Conservation (phyloP, 92 coral and sea anemone genomes). For the Umimayanthus kanabou region DNA sequence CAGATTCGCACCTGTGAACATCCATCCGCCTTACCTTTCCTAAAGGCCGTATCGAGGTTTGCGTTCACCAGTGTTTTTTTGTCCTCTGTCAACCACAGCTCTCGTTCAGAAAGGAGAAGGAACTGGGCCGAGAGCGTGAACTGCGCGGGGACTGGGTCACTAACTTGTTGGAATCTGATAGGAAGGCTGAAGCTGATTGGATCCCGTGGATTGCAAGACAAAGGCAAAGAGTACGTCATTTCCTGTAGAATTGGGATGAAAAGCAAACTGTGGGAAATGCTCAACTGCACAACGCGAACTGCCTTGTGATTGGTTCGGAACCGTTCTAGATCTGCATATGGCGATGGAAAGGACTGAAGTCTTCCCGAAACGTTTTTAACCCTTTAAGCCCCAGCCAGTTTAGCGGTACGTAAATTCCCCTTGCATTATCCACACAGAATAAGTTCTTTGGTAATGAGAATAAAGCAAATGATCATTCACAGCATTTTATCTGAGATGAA, state of each 20-base stretch:
- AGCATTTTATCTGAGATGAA: too few species aligned
- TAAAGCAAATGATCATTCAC: too few species aligned
- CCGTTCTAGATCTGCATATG: too few species aligned
- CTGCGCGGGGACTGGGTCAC: conserved; percentile 95
- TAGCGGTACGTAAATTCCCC: too few species aligned
- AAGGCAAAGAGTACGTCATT: conserved; percentile 74
- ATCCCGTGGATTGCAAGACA: conserved; percentile 79
- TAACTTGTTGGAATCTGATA: conserved; percentile 96
- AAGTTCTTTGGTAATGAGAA: too few species aligned
- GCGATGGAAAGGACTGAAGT: too few species aligned
- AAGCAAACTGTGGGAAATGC: background rate
- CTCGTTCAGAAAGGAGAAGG: conserved; percentile 70
- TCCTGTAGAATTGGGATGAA: conserved; percentile 49
- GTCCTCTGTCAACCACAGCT: conserved; percentile 71
- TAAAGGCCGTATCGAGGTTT: conserved; percentile 79
- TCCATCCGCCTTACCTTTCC: conserved; percentile 62
- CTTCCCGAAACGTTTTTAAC: too few species aligned
- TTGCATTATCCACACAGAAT: too few species aligned
- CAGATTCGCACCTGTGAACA: background rate
- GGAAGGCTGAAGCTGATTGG: conserved; percentile 93
- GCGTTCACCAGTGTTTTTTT: conserved; percentile 44
- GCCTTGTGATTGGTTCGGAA: background rate
- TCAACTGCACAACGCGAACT: background rate
- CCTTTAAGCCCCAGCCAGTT: too few species aligned
- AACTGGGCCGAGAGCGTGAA: conserved; percentile 89